These are phyloP conservation scores for Aphidius colemani DNA, from an alignment of 2,888 invertebrate genomes.

Conservation along the genomic window DNA sequence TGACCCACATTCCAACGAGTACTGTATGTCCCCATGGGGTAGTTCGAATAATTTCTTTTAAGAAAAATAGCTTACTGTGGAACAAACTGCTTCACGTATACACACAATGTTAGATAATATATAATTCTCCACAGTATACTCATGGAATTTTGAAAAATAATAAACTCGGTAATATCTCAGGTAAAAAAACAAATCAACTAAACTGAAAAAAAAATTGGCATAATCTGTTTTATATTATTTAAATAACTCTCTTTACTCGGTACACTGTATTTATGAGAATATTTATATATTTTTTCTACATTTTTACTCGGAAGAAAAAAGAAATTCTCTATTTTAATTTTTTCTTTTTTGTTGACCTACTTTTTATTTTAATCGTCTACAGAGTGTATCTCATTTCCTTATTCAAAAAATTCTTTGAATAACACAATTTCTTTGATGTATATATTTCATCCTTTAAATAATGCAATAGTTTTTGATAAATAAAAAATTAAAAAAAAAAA, in stretches of 20 bases:
- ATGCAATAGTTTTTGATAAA: too few relatives aligned
- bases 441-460: too few relatives aligned
- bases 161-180: slow-evolving; percentile 2
- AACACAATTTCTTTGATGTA: too few relatives aligned
- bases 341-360: too few relatives aligned
- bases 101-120: slow-evolving; percentile 9
- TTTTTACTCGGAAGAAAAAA: background rate
- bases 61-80: slow-evolving; percentile 17
- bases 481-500: too few relatives aligned
- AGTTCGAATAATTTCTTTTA: slow-evolving; percentile 28
- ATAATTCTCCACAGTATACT: slow-evolving; percentile 22
- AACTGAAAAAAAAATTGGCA: too few relatives aligned
- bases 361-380: too few relatives aligned
- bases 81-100: slow-evolving; percentile 17
- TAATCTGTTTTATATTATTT: too few relatives aligned
- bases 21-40: slow-evolving; percentile 25
- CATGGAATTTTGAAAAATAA: slow-evolving; percentile 12
- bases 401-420: too few relatives aligned
- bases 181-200: background rate
- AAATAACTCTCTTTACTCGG: too few relatives aligned
- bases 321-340: too few relatives aligned
- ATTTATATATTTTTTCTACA: slow-evolving; percentile 12
- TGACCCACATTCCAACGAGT: slow-evolving; percentile 24
- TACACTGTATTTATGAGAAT: background rate
- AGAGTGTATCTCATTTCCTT: too few relatives aligned